Base-by-base conservation (phyloP, 2,888 invertebrate genomes). In the Latheticus oryzae region DNA sequence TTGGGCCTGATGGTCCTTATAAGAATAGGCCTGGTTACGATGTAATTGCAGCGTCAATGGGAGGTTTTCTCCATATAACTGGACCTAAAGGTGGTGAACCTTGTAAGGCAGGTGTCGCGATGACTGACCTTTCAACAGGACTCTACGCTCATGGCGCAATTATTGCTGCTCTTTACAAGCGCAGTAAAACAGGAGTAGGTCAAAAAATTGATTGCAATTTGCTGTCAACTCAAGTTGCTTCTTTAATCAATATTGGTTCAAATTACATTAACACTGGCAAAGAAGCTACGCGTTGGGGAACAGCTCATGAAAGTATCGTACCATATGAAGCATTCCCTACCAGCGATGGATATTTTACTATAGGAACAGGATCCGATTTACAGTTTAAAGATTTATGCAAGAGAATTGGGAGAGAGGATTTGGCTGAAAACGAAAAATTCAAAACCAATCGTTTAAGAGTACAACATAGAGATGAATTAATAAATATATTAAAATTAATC, bases 71-170 rank as follows among this genome's bases (percentile, higher is more conserved):
- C 13, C 87, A 94, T 72, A 89, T 93, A 13, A 98, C 98, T 0
- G 98, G 98, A 0, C 88, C 92, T 37, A 82, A 82, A 65, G 80
- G 87, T 67, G 94, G 95, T 0, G 88, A 87, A 26, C 97, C 97
- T 0, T 90, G 91, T 60, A 96, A 97, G 79, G 88, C 90, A 7
- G 97, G 97, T 5, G 93, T 97, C 0, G 95, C 97, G 0, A 85
- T 96, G 68, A 96, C 95, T 0, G 97, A 98, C 78, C 71, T 97
- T 43, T 88, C 95, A 0, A 97, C 97, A 0, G 97, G 97, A 0
- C 81, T 98, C 1, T 97, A 94, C 76, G 95, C 96, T 1, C 94
- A 95, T 75, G 95, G 96, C 8, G 95, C 97, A 0, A 95, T 97
- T 60, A 82, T 97, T 82, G 93, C 97, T 0, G 97, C 97, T 0